phyloP scores from a whole-genome alignment of 1,140 invertebrate genomes.

The Maniola jurtina region DNA sequence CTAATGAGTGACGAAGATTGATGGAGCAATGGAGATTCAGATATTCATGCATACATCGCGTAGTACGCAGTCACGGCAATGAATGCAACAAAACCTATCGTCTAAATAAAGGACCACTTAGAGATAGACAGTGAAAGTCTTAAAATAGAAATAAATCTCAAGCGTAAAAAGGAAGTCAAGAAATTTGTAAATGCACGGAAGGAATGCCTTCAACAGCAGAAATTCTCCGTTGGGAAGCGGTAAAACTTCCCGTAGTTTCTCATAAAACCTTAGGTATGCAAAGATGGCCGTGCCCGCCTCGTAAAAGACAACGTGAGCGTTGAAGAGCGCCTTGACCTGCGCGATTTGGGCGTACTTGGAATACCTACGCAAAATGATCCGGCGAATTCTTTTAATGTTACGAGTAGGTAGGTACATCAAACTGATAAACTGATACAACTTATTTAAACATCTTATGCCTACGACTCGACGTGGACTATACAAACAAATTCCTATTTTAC shows the following conservation, averaged over 20 bases:
- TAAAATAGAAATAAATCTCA: not conserved
- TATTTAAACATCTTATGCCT: no score
- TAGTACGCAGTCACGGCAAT: no score
- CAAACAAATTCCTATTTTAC: no score
- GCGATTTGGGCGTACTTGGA: conserved; percentile 21
- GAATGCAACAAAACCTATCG: no score
- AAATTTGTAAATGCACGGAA: conserved; percentile 13
- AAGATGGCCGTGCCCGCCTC: conserved; percentile 27
- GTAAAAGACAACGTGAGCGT: conserved; percentile 16
- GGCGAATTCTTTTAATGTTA: not conserved
- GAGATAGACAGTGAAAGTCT: no score
- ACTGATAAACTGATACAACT: no score
- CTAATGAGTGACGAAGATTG: no score
- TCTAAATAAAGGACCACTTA: no score
- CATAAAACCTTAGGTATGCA: conserved; percentile 24
- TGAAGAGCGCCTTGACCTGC: conserved; percentile 28
- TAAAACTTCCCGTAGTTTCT: conserved; percentile 18
- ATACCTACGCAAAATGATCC: not conserved
- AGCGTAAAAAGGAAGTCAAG: conserved; percentile 14
- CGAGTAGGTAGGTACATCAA: no score
- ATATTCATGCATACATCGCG: no score
- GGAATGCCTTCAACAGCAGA: conserved; percentile 17
- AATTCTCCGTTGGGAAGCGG: conserved; percentile 3
- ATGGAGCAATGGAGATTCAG: no score
- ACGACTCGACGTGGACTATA: no score